These are phyloP conservation scores for Laspeyria flexula DNA, from an alignment of 2,888 invertebrate species.

Conservation along the genomic window DNA sequence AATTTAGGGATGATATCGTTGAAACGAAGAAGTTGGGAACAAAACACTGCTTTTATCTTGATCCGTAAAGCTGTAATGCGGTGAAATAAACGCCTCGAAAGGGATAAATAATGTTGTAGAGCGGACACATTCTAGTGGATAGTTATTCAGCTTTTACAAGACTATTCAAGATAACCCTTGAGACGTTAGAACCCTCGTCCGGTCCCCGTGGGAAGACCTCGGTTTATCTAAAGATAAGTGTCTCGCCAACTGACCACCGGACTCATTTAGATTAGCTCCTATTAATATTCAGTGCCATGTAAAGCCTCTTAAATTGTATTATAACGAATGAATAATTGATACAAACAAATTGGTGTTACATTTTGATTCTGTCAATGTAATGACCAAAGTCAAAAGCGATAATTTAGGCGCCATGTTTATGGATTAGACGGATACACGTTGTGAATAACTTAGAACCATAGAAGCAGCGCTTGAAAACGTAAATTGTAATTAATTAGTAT, in stretches of 20 bases:
- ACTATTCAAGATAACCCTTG: slow-evolving; percentile 64
- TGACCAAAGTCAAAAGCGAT: slow-evolving; percentile 10
- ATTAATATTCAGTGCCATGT: slow-evolving; percentile 38
- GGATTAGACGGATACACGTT: neutral
- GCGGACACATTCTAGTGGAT: slow-evolving; percentile 43
- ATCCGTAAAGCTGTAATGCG: slow-evolving; percentile 30
- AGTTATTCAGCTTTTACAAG: slow-evolving; percentile 58
- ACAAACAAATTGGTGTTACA: slow-evolving; percentile 23
- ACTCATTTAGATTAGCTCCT: slow-evolving; percentile 44
- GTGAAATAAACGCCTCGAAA: slow-evolving; percentile 30
- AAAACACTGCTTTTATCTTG: slow-evolving; percentile 31
- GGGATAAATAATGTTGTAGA: slow-evolving; percentile 45
- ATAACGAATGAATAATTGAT: slow-evolving; percentile 30
- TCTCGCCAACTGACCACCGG: slow-evolving; percentile 54
- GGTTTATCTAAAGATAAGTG: slow-evolving; percentile 55
- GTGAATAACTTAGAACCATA: slow-evolving; percentile 8
- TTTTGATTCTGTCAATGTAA: slow-evolving; percentile 21
- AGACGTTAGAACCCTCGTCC: slow-evolving; percentile 50
- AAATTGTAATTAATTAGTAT: slow-evolving; percentile 4
- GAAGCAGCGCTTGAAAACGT: slow-evolving; percentile 6
- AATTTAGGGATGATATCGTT: slow-evolving; percentile 14
- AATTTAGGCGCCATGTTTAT: slow-evolving; percentile 9
- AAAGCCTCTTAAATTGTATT: slow-evolving; percentile 31
- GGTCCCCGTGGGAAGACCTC: slow-evolving; percentile 53
- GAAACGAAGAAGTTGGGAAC: slow-evolving; percentile 9